Evolutionary conservation across 2,113 vertebrate species (phyloP), one percentile per base, ranked within the genome.

Genomic region (Rhagologus leucostigma): DNA sequence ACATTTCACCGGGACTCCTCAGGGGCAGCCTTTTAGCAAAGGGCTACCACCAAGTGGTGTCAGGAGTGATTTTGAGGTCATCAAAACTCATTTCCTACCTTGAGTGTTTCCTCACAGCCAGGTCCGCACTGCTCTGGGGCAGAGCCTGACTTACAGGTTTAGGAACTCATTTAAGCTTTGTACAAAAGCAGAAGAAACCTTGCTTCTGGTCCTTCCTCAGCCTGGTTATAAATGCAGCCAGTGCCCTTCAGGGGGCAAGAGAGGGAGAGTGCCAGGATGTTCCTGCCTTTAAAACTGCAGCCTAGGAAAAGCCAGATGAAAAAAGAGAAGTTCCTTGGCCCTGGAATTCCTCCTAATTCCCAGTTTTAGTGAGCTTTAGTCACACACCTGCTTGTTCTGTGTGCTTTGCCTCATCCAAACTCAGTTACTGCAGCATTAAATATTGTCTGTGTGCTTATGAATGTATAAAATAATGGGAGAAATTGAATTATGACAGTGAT

Each of bases 381-480:
- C 16, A 6, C 4, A 0, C 23, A 30, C 18, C 33, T 81, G 7
- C 41, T 77, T 32, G 29, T 63, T 59, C 16, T 26, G 8, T 64
- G 49, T 13, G 17, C 49, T 50, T 87, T 52, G 60, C 50, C 67
- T 81, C 46, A 35, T 73, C 84, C 37, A 55, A 27, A 35, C 32
- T 27, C 73, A 33, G 23, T 68, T 67, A 53, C 42, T 39, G 4
- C 35, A 39, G 21, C 16, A 33, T 73, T 83, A 80, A 85, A 46
- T 76, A 65, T 30, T 53, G 44, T 59, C 13, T 22, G 3, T 57
- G 35, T 59, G 41, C 64, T 85, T 79, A 47, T 42, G 59, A 78
- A 84, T 42, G 47, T 83, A 33, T 80, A 69, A 63, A 92, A 90
- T 84, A 90, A 90, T 57, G 41, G 59, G 46, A 87, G 62, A 89